Evolutionary conservation across 35 echinoderm and acorn worm species (phyloP).

Genomic region (Patiria miniata): DNA sequence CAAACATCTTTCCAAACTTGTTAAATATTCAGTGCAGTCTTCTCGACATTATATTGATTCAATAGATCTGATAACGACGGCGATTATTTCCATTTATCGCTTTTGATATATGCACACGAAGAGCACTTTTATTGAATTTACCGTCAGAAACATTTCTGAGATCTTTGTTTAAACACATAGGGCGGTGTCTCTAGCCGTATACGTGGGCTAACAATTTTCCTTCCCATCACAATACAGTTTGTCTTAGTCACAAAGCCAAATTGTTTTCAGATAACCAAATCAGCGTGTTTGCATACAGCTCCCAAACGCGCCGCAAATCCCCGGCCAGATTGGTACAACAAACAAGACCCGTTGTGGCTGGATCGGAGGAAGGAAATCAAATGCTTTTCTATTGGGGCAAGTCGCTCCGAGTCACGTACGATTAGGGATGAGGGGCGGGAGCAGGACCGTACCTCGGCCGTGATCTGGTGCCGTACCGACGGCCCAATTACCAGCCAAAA

Average conservation of each 20-base stretch:
- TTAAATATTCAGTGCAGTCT: no score
- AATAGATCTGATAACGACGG: no score
- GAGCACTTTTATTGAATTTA: no score
- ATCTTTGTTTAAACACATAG: no score
- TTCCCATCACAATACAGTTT: no score
- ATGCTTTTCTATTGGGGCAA: neutral
- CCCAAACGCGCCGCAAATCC: neutral
- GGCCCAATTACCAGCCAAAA: conserved; percentile 4
- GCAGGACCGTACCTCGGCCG: neutral
- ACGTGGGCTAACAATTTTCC: no score
- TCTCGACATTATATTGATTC: no score
- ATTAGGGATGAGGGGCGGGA: neutral
- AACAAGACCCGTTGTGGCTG: neutral
- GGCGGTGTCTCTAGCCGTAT: no score
- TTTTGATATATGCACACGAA: no score
- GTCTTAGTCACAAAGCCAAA: conserved; percentile 5
- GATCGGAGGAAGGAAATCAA: neutral
- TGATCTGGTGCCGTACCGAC: neutral
- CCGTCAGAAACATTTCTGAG: no score
- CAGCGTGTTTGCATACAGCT: neutral
- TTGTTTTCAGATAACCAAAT: conserved; percentile 19
- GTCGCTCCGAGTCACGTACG: neutral
- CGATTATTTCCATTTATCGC: no score
- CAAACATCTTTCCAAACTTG: no score
- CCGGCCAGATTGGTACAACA: neutral